Base-by-base conservation (phyloP, 2,888 invertebrate species). In the Harmothoe impar region DNA sequence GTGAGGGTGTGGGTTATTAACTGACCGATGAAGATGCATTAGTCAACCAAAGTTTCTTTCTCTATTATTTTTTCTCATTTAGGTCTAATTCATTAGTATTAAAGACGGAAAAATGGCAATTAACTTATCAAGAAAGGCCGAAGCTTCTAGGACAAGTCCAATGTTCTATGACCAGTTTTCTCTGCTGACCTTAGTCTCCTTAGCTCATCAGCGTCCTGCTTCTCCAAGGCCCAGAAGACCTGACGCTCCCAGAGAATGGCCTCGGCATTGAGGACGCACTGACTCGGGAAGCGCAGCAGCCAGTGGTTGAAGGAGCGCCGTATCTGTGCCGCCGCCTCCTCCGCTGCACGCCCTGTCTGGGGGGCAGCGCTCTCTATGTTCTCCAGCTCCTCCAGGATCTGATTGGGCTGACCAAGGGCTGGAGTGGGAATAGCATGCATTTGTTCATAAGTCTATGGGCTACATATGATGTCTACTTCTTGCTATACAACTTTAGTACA, bases 261-360 rank as follows among this genome's bases (percentile, higher is more conserved):
- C 90, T 95, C 95, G 0, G 95, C 93, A 3, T 94, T 93, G 51
- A 94, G 92, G 25, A 95, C 94, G 93, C 94, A 95, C 92, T 95
- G 95, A 15, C 93, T 93, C 10, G 95, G 95, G 93, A 94, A 95
- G 62, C 94, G 93, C 77, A 95, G 93, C 91, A 95, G 91, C 95
- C 95, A 95, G 91, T 95, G 95, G 23, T 92, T 92, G 92, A 94
- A 95, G 12, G 91, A 91, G 35, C 93, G 93, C 31, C 93, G 93
- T n/a, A 94, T 93, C 84, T 91, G 68, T 25, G n/a, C 5, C 0
- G 56, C 72, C 51, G 86, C 20, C 25, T 88, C 81, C 5, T 89
- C 56, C 78, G 91, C 62, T 10, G 29, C 68, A 29, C 54, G 25
- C 5, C 33, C 81, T 10, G 77, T 90, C 90, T 0, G 91, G 43